Percentiles rank a stretch among this genome's conserved stretches.
phyloP scores from a whole-genome alignment of 2,888 invertebrate genomes.

The Xylophagus ater region DNA sequence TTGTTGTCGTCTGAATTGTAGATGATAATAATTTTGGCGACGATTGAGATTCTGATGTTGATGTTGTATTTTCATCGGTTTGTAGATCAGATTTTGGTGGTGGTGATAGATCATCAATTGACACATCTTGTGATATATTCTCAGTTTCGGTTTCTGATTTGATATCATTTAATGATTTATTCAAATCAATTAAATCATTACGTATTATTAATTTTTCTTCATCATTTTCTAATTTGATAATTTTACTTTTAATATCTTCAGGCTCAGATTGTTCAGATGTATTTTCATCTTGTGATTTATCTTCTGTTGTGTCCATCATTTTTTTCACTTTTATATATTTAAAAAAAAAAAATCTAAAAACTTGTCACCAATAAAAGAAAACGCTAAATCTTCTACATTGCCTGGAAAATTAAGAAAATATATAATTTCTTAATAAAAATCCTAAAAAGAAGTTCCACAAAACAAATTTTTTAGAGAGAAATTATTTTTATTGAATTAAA shows the following conservation, averaged over 20 bases:
- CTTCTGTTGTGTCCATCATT: too few relatives aligned
- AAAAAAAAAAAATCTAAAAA: too few relatives aligned
- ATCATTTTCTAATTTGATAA: neutral
- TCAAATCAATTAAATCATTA: conserved; percentile 1
- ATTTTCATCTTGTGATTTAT: conserved; percentile 1
- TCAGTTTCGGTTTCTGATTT: conserved; percentile 24
- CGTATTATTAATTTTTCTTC: neutral
- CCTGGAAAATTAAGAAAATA: too few relatives aligned
- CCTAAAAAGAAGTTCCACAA: too few relatives aligned
- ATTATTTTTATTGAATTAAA: too few relatives aligned
- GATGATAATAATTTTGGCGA: conserved; percentile 22
- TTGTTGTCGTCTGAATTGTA: neutral
- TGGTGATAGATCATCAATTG: conserved; percentile 21
- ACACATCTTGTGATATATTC: conserved; percentile 9
- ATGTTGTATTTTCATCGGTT: conserved; percentile 34
- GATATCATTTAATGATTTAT: conserved; percentile 1
- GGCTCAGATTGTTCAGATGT: neutral
- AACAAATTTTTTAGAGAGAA: too few relatives aligned
- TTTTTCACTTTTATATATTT: too few relatives aligned
- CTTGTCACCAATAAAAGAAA: too few relatives aligned
- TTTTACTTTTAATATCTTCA: neutral
- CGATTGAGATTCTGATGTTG: conserved; percentile 30
- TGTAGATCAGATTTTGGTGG: conserved; percentile 34
- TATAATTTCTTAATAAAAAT: too few relatives aligned
- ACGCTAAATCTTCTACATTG: too few relatives aligned